Evolutionary conservation across 2,888 invertebrate genomes (phyloP), one percentile per base, ranked within the genome.

Genomic region (Xanthia togata): DNA sequence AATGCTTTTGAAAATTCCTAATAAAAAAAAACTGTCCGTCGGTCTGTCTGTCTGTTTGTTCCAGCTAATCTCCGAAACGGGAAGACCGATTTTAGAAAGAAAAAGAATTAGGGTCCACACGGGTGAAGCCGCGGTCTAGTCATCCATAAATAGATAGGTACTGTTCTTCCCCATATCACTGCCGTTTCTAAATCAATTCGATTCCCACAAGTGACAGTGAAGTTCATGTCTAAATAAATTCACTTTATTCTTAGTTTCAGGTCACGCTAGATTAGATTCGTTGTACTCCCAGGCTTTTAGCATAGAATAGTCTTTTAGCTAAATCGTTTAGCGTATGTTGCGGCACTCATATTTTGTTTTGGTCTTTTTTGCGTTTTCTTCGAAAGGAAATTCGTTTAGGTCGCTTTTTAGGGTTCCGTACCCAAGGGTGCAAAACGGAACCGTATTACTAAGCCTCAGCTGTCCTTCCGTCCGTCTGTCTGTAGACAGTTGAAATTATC

Each of bases 291-390:
- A 55, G 62, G 79, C 76, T 84, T 86, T 82, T 44, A 44, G 44
- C 12, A 44, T 12, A 12, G 44, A 44, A 44, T 12, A 44, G 44
- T 44, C 12, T 12, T 44, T 44, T 31, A 84, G 59, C 73, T 55
- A 71, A 80, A 71, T 78, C 47, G 76, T 82, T 86, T 80, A 86
- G 69, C n/a, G 64, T 5, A 60, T 50, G 17, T 64, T 38, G 8
- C 53, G 64, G 31, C 76, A 72, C 76, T 82, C 73, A 69, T 67
- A 71, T 69, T 31, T 17, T 31, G 60, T 74, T 62, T 72, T 23
- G 65, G 64, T 0, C 1, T 55, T n/a, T 71, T 69, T 44, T 64
- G 41, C 23, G 1, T 26, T 47, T n/a, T 59, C 31, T 50, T 65
- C 0, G 8, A 31, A 44, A 20, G 20, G 4, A 65, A 63, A 59